Evolutionary conservation across 2,888 invertebrate species (phyloP).

Genomic region (Agrotis segetum): DNA sequence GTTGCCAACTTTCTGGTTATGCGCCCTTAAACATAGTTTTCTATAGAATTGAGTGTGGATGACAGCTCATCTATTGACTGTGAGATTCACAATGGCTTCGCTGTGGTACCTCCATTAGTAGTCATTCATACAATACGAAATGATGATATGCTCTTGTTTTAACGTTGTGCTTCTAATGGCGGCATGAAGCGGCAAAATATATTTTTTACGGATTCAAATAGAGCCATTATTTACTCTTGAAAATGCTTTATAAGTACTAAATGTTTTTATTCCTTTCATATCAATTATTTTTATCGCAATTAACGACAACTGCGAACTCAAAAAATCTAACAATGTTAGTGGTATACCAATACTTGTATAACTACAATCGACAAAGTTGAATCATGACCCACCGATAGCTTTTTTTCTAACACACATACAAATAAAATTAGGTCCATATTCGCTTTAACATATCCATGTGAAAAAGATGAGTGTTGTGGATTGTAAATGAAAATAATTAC

Average conservation of each 20-base stretch:
- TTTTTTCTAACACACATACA: too few relatives aligned
- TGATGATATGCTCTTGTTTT: slow-evolving; percentile 36
- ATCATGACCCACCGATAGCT: too few relatives aligned
- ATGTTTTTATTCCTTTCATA: background rate
- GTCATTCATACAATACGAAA: slow-evolving; percentile 43
- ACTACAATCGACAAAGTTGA: too few relatives aligned
- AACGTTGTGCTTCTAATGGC: slow-evolving; percentile 6
- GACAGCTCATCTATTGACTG: slow-evolving; percentile 58
- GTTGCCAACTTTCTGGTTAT: too few relatives aligned
- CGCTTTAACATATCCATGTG: too few relatives aligned
- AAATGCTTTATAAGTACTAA: background rate
- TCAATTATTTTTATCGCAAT: background rate
- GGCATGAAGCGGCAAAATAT: background rate
- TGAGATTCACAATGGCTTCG: slow-evolving; percentile 45
- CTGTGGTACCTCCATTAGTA: slow-evolving; percentile 41
- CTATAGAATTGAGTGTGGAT: slow-evolving; percentile 45
- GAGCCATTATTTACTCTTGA: background rate
- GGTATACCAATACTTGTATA: too few relatives aligned
- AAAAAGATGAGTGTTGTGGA: too few relatives aligned
- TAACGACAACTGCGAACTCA: background rate
- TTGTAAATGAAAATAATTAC: too few relatives aligned
- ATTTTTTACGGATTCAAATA: background rate
- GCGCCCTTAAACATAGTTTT: slow-evolving; percentile 30
- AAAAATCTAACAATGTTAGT: background rate
- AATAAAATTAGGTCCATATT: too few relatives aligned